These are phyloP conservation scores for Catagonus wagneri DNA, from an alignment of 2,113 vertebrate species.

Conservation along the genomic window DNA sequence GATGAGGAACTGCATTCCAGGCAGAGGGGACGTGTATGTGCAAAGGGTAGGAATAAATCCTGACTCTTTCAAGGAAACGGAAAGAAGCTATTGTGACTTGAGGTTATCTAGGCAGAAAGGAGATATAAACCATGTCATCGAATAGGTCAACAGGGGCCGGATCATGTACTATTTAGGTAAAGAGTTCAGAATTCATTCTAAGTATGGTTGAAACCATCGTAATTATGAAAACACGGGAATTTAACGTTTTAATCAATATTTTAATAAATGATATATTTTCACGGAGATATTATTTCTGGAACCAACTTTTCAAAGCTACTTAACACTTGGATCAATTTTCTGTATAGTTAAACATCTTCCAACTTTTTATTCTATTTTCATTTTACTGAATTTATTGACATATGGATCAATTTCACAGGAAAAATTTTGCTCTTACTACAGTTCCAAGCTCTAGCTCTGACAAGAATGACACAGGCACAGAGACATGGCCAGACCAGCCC, in stretches of 20 bases:
- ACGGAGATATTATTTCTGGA: conserved; percentile 47
- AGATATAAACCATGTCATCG: neutral
- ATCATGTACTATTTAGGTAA: neutral
- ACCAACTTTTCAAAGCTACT: conserved; percentile 45
- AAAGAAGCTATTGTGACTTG: neutral
- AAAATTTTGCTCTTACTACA: conserved; percentile 43
- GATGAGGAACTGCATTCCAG: neutral
- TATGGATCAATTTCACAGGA: conserved; percentile 54
- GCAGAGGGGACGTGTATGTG: neutral
- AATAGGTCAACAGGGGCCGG: neutral
- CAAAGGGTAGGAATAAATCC: neutral
- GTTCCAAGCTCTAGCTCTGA: neutral
- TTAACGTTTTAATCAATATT: conserved; percentile 54
- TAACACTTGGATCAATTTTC: conserved; percentile 63
- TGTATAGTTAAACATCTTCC: neutral
- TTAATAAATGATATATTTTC: conserved; percentile 15
- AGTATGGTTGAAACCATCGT: neutral
- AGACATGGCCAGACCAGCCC: neutral
- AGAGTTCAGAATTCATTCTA: neutral
- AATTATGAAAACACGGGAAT: conserved; percentile 26
- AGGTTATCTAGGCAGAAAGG: neutral
- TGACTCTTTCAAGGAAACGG: neutral
- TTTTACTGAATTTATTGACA: conserved; percentile 41
- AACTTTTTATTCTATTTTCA: conserved; percentile 36
- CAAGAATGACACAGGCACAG: neutral